Evolutionary conservation across 2,888 invertebrate genomes (phyloP), one percentile per base, ranked within the genome.

Genomic region (Amphiduros pacificus): DNA sequence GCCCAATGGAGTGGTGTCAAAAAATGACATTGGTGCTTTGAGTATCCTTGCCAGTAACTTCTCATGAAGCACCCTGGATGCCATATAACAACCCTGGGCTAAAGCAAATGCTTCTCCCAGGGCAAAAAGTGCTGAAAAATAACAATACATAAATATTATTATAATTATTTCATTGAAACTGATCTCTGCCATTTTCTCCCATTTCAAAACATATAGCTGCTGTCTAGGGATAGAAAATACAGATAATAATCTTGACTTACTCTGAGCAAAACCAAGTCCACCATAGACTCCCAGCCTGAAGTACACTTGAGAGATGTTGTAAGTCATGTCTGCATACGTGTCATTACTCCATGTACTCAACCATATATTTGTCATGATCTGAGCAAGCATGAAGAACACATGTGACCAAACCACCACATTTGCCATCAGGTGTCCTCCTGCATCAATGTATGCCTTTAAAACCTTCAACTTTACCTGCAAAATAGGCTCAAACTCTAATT

Each of bases 231-330:
- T n/a, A n/a, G n/a, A n/a, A n/a, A n/a, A n/a, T n/a, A n/a, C n/a
- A n/a, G n/a, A n/a, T n/a, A n/a, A n/a, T n/a, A n/a, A n/a, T n/a
- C n/a, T n/a, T n/a, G n/a, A n/a, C 48, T 17, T 50, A 66, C 66
- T 41, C 44, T 66, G 64, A 11, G 63, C 17, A 20, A 31, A 48
- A 9, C 63, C 69, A 5, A 67, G 49, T 26, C 29, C 70, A 5
- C 80, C 79, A 67, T 85, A 85, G 40, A 83, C 76, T n/a, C 73
- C 76, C 6, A 84, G 70, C 11, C 81, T 71, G 5, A 70, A 11
- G 64, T 76, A 61, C 48, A 74, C 41, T 2, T 17, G 26, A 27
- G 22, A 9, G 1, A 3, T 4, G 24, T 3, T 4, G 11, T 27
- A 14, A 3, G 48, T 22, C 20, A 27, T 17, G 48, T 63, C 32